phyloP scores from a whole-genome alignment of 1,140 invertebrate genomes.

The Drusus annulatus region DNA sequence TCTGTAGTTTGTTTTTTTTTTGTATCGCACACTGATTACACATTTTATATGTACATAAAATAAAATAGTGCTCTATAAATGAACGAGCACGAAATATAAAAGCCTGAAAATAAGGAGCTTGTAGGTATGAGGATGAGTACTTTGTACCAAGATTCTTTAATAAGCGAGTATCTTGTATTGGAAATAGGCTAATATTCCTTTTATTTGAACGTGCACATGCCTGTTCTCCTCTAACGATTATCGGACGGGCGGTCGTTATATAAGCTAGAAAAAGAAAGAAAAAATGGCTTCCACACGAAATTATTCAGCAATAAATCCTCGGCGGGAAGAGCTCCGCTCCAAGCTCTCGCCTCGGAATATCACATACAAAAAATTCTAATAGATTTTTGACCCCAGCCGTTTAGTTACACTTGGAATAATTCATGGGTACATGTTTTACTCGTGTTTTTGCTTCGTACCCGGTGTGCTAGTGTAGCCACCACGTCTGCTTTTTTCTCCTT shows the following conservation, averaged over 20 bases:
- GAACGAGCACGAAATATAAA: too few relatives aligned
- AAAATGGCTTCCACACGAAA: slow-evolving; percentile 32
- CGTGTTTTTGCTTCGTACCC: too few relatives aligned
- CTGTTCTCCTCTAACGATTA: slow-evolving; percentile 35
- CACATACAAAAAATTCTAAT: neutral
- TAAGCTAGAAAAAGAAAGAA: slow-evolving; percentile 14
- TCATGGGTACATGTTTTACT: too few relatives aligned
- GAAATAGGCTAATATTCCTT: slow-evolving; percentile 19
- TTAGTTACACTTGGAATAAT: too few relatives aligned
- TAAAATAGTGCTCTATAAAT: too few relatives aligned
- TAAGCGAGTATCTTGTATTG: slow-evolving; percentile 2
- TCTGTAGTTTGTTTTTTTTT: too few relatives aligned
- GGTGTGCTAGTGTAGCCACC: too few relatives aligned
- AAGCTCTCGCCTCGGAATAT: neutral
- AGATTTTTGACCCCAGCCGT: neutral
- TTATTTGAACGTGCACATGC: slow-evolving; percentile 7
- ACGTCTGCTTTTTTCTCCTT: too few relatives aligned
- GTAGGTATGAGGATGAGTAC: too few relatives aligned
- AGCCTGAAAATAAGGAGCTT: too few relatives aligned
- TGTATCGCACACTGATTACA: too few relatives aligned
- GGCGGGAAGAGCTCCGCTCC: neutral
- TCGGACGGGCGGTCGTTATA: slow-evolving; percentile 26
- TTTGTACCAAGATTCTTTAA: neutral
- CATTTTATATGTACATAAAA: too few relatives aligned
- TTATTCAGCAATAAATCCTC: slow-evolving; percentile 21